A percentile compares a stretch with the other conserved stretches of the same genome.
Evolutionary conservation across 1,140 invertebrate genomes (phyloP).

Genomic region (Eriosoma lanigerum): DNA sequence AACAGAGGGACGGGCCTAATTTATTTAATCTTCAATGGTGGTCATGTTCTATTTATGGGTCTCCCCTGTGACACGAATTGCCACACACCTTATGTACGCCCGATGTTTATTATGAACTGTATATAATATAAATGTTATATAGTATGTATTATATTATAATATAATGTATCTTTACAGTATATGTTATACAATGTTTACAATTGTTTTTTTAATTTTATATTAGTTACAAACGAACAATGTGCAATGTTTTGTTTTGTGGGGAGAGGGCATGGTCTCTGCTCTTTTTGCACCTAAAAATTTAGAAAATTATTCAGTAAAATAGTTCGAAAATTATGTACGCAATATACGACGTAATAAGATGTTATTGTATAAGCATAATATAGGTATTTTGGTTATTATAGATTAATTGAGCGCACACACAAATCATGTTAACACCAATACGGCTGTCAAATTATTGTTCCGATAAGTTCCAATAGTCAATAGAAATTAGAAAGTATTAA

Average conservation of each 20-base stretch:
- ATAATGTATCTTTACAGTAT: too few species aligned
- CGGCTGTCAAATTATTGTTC: neutral
- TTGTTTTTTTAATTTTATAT: neutral
- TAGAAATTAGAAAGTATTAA: too few species aligned
- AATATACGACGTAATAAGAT: too few species aligned
- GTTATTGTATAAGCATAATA: neutral
- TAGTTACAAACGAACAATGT: constrained; percentile 11
- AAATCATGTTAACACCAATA: constrained; percentile 7
- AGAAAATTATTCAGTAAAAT: constrained; percentile 34
- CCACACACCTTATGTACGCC: constrained; percentile 19
- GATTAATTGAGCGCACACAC: neutral
- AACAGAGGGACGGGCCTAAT: constrained; percentile 25
- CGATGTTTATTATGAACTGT: too few species aligned
- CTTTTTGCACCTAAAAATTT: too few species aligned
- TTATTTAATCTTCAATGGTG: constrained; percentile 40
- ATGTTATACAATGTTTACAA: too few species aligned
- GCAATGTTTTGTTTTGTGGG: neutral
- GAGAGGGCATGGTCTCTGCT: neutral
- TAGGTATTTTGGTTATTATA: neutral
- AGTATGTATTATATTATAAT: too few species aligned
- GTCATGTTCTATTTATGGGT: constrained; percentile 40
- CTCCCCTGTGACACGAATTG: constrained; percentile 6
- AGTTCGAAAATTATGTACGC: neutral
- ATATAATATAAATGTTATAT: too few species aligned
- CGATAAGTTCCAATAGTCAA: neutral